Conservation (phyloP, 2,113 vertebrate genomes). For the Pollimyrus isidori region DNA sequence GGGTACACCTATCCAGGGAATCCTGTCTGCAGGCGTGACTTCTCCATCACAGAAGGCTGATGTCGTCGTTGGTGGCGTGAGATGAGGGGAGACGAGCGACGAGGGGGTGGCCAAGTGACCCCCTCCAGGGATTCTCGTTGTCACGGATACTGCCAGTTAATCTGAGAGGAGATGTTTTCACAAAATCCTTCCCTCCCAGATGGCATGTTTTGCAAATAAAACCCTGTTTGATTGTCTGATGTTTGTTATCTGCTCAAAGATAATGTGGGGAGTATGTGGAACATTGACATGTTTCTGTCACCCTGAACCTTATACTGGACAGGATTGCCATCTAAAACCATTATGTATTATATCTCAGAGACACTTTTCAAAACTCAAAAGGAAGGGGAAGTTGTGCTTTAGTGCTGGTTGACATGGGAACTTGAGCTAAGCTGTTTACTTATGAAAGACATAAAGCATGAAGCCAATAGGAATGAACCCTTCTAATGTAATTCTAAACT, state of each 20-base stretch:
- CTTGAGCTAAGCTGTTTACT: neutral
- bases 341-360: neutral
- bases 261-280: neutral
- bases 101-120: neutral
- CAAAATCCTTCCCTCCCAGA: neutral
- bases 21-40: neutral
- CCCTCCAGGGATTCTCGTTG: neutral
- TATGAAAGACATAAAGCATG: neutral
- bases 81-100: neutral
- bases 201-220: slow-evolving; percentile 6
- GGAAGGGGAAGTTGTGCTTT: neutral
- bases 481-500: neutral
- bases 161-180: slow-evolving; percentile 1
- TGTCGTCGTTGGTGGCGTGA: neutral
- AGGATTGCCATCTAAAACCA: neutral
- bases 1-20: neutral
- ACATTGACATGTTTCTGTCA: neutral
- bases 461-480: neutral
- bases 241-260: neutral
- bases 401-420: neutral
- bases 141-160: slow-evolving; percentile 1
- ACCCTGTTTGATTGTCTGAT: neutral
- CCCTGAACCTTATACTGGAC: neutral
- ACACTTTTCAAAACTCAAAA: neutral
- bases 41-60: neutral